Conservation (phyloP, 2,888 invertebrate species). For the Drosophila mettleri region DNA sequence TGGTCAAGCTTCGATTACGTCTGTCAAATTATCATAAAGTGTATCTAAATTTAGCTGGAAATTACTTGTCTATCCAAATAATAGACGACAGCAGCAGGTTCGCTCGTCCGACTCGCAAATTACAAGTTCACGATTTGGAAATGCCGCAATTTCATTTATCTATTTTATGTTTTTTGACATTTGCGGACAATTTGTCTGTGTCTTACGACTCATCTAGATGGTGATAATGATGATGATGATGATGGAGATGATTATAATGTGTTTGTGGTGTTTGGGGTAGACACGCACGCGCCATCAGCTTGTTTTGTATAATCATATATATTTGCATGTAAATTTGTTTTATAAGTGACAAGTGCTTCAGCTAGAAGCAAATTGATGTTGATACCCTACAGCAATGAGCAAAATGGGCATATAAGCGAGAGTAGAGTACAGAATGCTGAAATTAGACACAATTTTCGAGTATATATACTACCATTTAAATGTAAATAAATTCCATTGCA, state of each 20-base stretch:
- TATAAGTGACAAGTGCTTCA: conserved; percentile 23
- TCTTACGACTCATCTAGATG: conserved; percentile 22
- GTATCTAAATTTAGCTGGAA: conserved; percentile 56
- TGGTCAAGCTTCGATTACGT: conserved; percentile 16
- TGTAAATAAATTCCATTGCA: too few relatives aligned
- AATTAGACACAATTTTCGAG: neutral
- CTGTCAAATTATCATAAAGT: conserved; percentile 42
- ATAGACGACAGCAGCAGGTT: conserved; percentile 25
- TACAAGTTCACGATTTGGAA: conserved; percentile 74
- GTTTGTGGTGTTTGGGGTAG: conserved; percentile 17
- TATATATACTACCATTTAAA: too few relatives aligned
- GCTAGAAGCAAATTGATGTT: neutral
- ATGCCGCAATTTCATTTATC: conserved; percentile 65
- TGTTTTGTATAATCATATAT: conserved; percentile 46
- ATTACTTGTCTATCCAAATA: conserved; percentile 36
- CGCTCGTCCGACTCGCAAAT: conserved; percentile 57
- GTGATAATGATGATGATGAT: conserved; percentile 33
- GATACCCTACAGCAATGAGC: conserved; percentile 4
- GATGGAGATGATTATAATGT: conserved; percentile 17
- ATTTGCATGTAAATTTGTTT: conserved; percentile 39
- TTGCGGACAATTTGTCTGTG: conserved; percentile 68
- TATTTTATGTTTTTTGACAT: conserved; percentile 41
- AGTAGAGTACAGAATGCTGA: neutral
- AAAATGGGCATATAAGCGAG: neutral
- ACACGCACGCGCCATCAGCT: conserved; percentile 59